phyloP scores from a whole-genome alignment of 2,113 vertebrate genomes.

The Eretmochelys imbricata region DNA sequence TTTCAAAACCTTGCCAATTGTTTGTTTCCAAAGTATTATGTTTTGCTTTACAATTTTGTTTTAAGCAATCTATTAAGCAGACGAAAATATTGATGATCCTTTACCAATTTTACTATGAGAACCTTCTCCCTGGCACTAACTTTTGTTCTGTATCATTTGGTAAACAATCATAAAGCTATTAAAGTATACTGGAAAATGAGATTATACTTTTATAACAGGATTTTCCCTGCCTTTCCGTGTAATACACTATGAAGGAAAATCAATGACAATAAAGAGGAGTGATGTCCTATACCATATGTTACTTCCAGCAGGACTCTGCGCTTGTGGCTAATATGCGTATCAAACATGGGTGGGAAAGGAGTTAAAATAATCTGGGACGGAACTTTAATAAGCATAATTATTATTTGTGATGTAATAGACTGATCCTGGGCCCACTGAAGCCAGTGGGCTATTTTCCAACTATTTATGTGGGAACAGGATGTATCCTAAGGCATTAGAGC shows the following conservation, averaged over 20 bases:
- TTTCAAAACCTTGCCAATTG: not conserved
- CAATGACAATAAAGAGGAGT: not conserved
- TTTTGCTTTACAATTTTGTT: not conserved
- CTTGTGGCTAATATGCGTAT: not conserved
- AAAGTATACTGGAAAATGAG: not conserved
- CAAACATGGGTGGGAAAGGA: not conserved
- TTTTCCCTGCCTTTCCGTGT: not conserved
- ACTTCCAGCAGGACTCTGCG: not conserved
- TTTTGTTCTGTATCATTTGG: conserved; percentile 18
- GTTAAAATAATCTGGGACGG: not conserved
- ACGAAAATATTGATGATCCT: not conserved
- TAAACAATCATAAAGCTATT: conserved; percentile 21
- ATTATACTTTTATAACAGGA: not conserved
- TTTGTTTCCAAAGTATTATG: not conserved
- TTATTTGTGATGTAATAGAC: not conserved
- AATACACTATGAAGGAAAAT: not conserved
- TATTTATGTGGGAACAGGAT: no score
- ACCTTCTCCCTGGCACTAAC: not conserved
- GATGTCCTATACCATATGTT: not conserved
- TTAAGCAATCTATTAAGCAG: not conserved
- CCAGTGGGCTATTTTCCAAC: not conserved
- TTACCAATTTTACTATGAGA: not conserved
- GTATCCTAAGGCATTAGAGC: not conserved
- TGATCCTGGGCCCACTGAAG: not conserved
- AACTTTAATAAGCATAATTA: not conserved